Conservation (phyloP, 1,140 invertebrate species). For the Philotrypesis tridentata region DNA sequence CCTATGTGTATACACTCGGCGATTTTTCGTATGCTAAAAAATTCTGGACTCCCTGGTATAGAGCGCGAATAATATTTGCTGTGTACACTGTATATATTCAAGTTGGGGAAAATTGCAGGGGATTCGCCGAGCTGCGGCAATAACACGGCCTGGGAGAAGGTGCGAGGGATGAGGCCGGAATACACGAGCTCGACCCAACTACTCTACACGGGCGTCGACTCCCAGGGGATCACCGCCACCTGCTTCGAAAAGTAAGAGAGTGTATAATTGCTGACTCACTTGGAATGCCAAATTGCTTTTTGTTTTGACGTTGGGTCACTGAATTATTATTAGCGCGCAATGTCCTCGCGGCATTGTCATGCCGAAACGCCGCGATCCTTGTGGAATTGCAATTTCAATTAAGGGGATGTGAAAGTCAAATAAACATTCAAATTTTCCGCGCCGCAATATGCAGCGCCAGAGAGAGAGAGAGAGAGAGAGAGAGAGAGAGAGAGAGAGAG, state of each 20-base stretch:
- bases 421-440: too few species aligned
- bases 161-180: conserved; percentile 63
- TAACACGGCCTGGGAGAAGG: conserved; percentile 65
- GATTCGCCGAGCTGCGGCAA: conserved; percentile 47
- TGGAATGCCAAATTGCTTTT: conserved; percentile 5
- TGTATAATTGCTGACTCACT: background rate
- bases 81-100: too few species aligned
- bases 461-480: too few species aligned
- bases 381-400: background rate
- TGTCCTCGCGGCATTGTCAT: background rate
- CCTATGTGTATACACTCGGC: too few species aligned
- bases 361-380: background rate
- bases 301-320: background rate
- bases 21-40: too few species aligned
- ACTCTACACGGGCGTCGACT: conserved; percentile 58
- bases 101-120: conserved; percentile 54
- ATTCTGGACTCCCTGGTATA: too few species aligned
- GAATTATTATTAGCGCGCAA: background rate
- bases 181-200: conserved; percentile 47
- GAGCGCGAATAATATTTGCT: too few species aligned
- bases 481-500: too few species aligned
- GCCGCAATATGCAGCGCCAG: too few species aligned
- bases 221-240: conserved; percentile 60
- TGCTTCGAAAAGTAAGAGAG: conserved; percentile 64
- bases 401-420: too few species aligned